Conservation (phyloP, 2,888 invertebrate genomes). For the Caenorhabditis plicata region DNA sequence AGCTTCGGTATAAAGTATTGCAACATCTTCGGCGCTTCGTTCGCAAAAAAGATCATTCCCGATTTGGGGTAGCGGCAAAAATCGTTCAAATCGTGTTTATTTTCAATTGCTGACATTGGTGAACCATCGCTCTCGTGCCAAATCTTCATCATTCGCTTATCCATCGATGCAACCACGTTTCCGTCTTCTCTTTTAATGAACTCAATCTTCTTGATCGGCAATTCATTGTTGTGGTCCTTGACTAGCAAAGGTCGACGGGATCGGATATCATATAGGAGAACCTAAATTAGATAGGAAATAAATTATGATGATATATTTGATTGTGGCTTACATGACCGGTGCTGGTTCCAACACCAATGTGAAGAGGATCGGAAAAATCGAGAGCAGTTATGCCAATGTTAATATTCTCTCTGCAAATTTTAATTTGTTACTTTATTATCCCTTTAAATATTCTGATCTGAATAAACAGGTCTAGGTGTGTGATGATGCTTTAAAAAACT, state of each 20-base stretch:
- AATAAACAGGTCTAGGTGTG: no score
- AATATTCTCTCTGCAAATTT: slow-evolving; percentile 19
- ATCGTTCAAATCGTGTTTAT: slow-evolving; percentile 79
- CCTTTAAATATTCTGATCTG: no score
- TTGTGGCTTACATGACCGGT: slow-evolving; percentile 82
- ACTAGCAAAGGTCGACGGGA: slow-evolving; percentile 83
- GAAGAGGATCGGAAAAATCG: slow-evolving; percentile 69
- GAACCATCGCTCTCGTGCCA: slow-evolving; percentile 85
- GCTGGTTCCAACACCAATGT: slow-evolving; percentile 83
- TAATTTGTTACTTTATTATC: neutral
- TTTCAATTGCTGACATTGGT: slow-evolving; percentile 87
- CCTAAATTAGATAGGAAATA: slow-evolving; percentile 58
- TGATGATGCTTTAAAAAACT: no score
- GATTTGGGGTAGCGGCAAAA: slow-evolving; percentile 68
- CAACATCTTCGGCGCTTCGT: slow-evolving; percentile 89
- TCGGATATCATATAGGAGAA: slow-evolving; percentile 87
- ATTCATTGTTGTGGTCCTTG: slow-evolving; percentile 91
- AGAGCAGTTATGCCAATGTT: slow-evolving; percentile 75
- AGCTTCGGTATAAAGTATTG: slow-evolving; percentile 79
- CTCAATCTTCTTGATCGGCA: slow-evolving; percentile 84
- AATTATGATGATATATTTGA: neutral
- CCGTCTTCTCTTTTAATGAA: slow-evolving; percentile 71
- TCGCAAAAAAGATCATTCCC: slow-evolving; percentile 83
- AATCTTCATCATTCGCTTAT: slow-evolving; percentile 82
- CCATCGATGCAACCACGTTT: slow-evolving; percentile 84